Conservation (phyloP, 37 sponge, comb jelly and placozoan species). For the Aplysina aerophoba region DNA sequence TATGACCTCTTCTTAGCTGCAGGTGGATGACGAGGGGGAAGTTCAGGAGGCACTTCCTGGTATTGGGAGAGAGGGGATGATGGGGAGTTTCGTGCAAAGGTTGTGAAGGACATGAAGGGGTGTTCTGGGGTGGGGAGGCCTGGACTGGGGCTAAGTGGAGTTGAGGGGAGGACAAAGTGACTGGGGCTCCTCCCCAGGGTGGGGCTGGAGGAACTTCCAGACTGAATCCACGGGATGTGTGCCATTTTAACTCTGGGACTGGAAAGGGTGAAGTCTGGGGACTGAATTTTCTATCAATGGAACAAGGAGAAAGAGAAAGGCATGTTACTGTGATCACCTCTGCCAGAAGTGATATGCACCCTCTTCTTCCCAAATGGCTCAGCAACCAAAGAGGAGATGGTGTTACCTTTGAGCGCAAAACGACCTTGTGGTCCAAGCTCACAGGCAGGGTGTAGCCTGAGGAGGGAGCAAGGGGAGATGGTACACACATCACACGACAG, state of each 20-base stretch:
- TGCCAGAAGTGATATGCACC: too few relatives aligned
- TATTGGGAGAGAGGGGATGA: constrained; percentile 1
- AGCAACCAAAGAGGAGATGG: too few relatives aligned
- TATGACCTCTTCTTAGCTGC: neutral
- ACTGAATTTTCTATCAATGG: neutral
- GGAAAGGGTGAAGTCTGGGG: neutral
- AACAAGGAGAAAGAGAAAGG: neutral
- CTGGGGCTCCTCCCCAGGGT: neutral
- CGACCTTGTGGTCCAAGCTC: neutral
- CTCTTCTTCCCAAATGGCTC: too few relatives aligned
- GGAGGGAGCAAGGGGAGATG: neutral
- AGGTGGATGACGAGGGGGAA: neutral
- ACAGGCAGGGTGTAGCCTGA: constrained; percentile 10
- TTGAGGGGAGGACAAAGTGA: constrained; percentile 25
- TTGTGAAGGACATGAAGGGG: constrained; percentile 31
- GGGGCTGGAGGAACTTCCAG: neutral
- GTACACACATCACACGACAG: too few relatives aligned
- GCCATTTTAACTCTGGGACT: neutral
- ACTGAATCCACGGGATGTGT: constrained; percentile 33
- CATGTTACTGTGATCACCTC: neutral
- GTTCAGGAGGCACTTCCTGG: neutral
- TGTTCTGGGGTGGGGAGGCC: constrained; percentile 30
- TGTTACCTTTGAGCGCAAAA: constrained; percentile 4
- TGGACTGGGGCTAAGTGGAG: constrained; percentile 19
- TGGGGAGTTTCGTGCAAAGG: constrained; percentile 5